These are phyloP conservation scores for Tetheella fluctuosa DNA, from an alignment of 2,888 invertebrate genomes.

Conservation along the genomic window DNA sequence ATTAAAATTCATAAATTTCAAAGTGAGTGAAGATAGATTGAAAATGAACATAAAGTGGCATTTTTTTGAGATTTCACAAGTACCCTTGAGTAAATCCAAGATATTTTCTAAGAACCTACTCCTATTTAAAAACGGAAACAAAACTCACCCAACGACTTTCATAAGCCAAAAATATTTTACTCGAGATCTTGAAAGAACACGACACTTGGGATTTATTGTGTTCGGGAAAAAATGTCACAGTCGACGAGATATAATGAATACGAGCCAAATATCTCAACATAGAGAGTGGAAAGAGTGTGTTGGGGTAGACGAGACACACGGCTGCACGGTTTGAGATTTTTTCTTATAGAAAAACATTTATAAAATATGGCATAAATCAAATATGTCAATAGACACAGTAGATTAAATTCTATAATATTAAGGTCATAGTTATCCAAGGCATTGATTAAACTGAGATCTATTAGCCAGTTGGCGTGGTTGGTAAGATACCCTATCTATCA, in stretches of 20 bases:
- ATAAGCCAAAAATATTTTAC: constrained; percentile 41
- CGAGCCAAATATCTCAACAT: constrained; percentile 50
- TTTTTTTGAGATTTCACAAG: constrained; percentile 3
- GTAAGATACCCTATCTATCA: too few relatives aligned
- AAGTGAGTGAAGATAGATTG: not conserved
- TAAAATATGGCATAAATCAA: too few relatives aligned
- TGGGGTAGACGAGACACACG: constrained; percentile 23
- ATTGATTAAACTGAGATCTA: too few relatives aligned
- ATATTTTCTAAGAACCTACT: constrained; percentile 29
- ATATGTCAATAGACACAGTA: too few relatives aligned
- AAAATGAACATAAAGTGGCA: constrained; percentile 8
- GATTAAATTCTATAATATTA: too few relatives aligned
- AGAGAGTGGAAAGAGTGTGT: constrained; percentile 28
- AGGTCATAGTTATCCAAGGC: too few relatives aligned
- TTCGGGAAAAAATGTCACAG: constrained; percentile 35
- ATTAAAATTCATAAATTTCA: not conserved
- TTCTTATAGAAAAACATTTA: not conserved
- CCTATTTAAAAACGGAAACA: constrained; percentile 41
- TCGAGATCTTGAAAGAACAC: constrained; percentile 41
- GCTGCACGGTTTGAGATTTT: not conserved
- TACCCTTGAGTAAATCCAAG: constrained; percentile 11
- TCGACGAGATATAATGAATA: constrained; percentile 44
- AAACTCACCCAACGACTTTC: constrained; percentile 36
- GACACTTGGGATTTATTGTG: constrained; percentile 38
- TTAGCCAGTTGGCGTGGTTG: too few relatives aligned